Evolutionary conservation across 2,888 invertebrate species (phyloP), one percentile per base, ranked within the genome.

Genomic region (Cryptosula pallasiana): DNA sequence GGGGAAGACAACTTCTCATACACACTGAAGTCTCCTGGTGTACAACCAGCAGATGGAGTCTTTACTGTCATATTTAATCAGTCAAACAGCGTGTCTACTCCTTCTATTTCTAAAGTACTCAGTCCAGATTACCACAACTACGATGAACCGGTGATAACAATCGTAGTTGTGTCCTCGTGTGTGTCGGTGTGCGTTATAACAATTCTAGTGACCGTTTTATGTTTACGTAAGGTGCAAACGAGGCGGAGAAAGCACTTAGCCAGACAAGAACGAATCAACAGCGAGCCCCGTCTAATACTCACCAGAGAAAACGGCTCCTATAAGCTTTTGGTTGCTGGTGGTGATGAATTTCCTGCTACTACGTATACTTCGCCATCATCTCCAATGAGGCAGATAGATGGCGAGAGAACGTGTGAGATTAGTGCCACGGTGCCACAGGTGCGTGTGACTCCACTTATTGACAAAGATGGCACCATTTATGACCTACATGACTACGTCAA

Each of bases 401-500:
- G 3, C 2, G 32, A 27, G n/a, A 2, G 13, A 63, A 27, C 13
- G 27, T 23, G 57, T 57, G 57, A 57, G 57, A 23, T 25, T 5
- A 23, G 57, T 57, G 3, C n/a, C 5, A 57, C 20, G 3, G 25
- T 57, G 5, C 63, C 63, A 13, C 27, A 27, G 13, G 32, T 63
- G 32, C 25, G n/a, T 5, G 32, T 32, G 2, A 63, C 63, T 63
- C 63, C 27, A 9, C 32, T 63, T 3, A 13, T 27, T 13, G 32
- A 63, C 32, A 63, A 63, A 32, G 32, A 63, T 32, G 63, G 9
- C 13, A 63, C 29, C 5, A 32, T 2, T 32, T 34, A 32, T 32
- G 63, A 63, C 32, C 16, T 32, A 5, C 63, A 63, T 63, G 63
- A 63, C n/a, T 63, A 63, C 32, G 63, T 63, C 9, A 63, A 63